Percentiles rank a stretch among this genome's conserved stretches.
Conservation (phyloP, 2,888 invertebrate species). For the Calliopum simillimum region DNA sequence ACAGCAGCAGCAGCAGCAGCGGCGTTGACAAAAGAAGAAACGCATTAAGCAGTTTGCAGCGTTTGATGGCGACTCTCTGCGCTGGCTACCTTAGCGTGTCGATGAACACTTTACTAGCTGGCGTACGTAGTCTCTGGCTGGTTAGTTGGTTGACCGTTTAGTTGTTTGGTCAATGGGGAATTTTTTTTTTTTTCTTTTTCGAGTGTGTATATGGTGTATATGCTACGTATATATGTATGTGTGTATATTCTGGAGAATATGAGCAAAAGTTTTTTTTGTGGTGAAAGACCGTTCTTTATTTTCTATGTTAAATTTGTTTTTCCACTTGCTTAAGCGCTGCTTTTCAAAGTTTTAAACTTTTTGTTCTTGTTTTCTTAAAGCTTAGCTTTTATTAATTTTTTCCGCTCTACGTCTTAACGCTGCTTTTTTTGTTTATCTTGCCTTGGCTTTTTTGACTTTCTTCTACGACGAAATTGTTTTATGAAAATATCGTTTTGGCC, state of each 20-base stretch:
- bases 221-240: background rate
- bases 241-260: background rate
- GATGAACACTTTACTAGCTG: conserved; percentile 16
- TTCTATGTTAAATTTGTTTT: background rate
- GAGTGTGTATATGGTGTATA: background rate
- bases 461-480: background rate
- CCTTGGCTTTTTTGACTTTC: background rate
- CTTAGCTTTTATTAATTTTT: background rate
- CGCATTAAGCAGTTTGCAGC: conserved; percentile 13
- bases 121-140: background rate
- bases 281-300: conserved; percentile 16
- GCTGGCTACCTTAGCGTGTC: background rate
- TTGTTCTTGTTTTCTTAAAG: conserved; percentile 1
- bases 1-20: background rate
- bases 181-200: background rate
- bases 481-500: background rate
- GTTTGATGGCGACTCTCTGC: background rate
- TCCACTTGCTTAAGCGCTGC: background rate
- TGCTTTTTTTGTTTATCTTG: background rate
- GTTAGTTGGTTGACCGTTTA: conserved; percentile 10
- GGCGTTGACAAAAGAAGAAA: conserved; percentile 20
- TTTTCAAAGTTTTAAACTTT: background rate
- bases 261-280: no score
- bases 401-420: background rate
- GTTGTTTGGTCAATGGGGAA: background rate